Evolutionary conservation across 1,140 invertebrate species (phyloP).

Genomic region (Lepeophtheirus salmonis): DNA sequence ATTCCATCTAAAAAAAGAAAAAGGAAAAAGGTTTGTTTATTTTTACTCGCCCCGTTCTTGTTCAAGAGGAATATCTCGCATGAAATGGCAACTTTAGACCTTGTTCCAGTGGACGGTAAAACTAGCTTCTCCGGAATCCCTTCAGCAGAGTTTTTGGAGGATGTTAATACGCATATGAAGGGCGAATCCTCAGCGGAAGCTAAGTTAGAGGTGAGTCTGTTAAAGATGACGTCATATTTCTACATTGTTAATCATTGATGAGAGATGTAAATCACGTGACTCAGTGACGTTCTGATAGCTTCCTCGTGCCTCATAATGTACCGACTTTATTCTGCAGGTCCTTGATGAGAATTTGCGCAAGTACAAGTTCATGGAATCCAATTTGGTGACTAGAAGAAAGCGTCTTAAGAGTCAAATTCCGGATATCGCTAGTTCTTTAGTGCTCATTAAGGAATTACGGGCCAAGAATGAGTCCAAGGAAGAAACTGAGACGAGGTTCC

Average conservation of each 20-base stretch:
- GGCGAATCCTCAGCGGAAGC: constrained; percentile 1
- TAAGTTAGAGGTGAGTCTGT: constrained; percentile 15
- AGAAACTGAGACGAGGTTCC: constrained; percentile 68
- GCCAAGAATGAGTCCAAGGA: constrained; percentile 45
- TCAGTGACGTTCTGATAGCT: too few species aligned
- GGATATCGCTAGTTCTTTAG: constrained; percentile 31
- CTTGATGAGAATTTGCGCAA: constrained; percentile 81
- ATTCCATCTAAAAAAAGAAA: too few species aligned
- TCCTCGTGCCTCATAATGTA: too few species aligned
- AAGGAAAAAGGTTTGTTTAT: too few species aligned
- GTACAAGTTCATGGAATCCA: constrained; percentile 92
- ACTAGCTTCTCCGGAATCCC: constrained; percentile 58
- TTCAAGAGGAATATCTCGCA: too few species aligned
- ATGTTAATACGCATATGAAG: constrained; percentile 23
- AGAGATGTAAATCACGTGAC: not conserved
- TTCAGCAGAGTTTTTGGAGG: constrained; percentile 57
- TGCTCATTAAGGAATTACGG: constrained; percentile 76
- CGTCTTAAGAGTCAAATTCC: constrained; percentile 47
- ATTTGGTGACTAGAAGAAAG: constrained; percentile 57
- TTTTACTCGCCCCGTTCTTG: too few species aligned
- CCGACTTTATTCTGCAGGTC: constrained; percentile 55
- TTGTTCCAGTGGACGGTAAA: constrained; percentile 26
- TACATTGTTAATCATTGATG: constrained; percentile 6
- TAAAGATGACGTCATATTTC: too few species aligned
- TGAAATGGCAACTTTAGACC: too few species aligned